Evolutionary conservation across 2,113 vertebrate species (phyloP).

Genomic region (Struthio camelus): DNA sequence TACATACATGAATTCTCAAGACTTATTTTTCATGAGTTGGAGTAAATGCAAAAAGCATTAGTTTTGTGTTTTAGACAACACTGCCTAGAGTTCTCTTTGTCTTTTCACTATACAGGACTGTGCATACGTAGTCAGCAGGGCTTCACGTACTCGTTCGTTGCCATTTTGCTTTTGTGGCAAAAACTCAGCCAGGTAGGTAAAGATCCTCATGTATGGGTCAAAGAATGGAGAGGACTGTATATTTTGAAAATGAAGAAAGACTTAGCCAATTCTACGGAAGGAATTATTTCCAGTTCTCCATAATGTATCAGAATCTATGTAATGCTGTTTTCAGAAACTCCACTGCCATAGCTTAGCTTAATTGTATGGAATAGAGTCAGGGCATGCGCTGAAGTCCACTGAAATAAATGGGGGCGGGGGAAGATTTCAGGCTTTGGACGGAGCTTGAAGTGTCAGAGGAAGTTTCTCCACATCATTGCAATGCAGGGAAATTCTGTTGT

Average conservation of each 20-base stretch:
- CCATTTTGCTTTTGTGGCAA: background rate
- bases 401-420: background rate
- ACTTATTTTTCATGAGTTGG: background rate
- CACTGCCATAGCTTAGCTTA: background rate
- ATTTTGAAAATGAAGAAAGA: background rate
- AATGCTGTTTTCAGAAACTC: background rate
- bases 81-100: background rate
- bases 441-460: background rate
- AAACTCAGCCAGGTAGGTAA: background rate
- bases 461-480: conserved; percentile 9
- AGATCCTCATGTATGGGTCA: background rate
- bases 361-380: background rate
- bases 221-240: background rate
- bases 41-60: background rate
- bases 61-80: background rate
- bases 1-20: background rate
- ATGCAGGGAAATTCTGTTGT: background rate
- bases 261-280: background rate
- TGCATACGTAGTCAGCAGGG: background rate
- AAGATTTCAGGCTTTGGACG: background rate
- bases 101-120: background rate
- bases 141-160: background rate
- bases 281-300: background rate
- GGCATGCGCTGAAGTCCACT: background rate
- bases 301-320: background rate